phyloP scores from a whole-genome alignment of 2,113 vertebrate species.

The Scortum barcoo region DNA sequence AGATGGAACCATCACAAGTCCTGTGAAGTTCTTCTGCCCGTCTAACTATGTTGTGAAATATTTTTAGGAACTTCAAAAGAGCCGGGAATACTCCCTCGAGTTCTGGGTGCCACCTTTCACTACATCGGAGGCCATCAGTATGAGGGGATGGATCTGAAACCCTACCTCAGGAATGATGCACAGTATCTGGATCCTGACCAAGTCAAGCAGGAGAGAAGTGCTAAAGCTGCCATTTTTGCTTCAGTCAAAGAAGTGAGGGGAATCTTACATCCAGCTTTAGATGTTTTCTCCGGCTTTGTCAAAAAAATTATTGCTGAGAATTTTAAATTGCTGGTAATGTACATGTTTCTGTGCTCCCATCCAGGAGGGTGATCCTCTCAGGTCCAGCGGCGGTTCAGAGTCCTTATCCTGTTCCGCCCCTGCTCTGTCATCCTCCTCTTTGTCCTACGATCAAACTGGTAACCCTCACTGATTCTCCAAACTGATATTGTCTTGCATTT shows the following conservation, averaged over 20 bases:
- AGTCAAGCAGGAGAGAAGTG: constrained; percentile 85
- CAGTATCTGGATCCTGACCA: constrained; percentile 86
- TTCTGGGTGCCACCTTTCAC: constrained; percentile 87
- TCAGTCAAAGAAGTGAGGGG: constrained; percentile 87
- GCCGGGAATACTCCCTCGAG: constrained; percentile 88
- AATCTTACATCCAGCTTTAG: not conserved
- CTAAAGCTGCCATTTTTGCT: constrained; percentile 85
- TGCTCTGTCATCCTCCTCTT: constrained; percentile 42
- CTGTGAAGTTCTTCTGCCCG: too few species aligned
- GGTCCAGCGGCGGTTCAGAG: constrained; percentile 18
- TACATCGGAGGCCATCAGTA: constrained; percentile 84
- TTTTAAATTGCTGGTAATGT: not conserved
- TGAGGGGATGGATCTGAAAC: constrained; percentile 89
- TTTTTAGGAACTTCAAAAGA: constrained; percentile 86
- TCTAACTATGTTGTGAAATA: not conserved
- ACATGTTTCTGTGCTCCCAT: not conserved
- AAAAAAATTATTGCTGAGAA: not conserved
- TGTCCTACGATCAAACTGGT: constrained; percentile 72
- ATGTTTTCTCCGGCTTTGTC: not conserved
- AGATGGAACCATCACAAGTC: not conserved
- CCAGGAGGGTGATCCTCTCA: constrained; percentile 63
- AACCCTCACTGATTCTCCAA: not conserved
- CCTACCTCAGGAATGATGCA: constrained; percentile 84
- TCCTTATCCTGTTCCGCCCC: not conserved
- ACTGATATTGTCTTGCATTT: not conserved